Conservation (phyloP, 2,113 vertebrate species). For the Mirounga angustirostris region DNA sequence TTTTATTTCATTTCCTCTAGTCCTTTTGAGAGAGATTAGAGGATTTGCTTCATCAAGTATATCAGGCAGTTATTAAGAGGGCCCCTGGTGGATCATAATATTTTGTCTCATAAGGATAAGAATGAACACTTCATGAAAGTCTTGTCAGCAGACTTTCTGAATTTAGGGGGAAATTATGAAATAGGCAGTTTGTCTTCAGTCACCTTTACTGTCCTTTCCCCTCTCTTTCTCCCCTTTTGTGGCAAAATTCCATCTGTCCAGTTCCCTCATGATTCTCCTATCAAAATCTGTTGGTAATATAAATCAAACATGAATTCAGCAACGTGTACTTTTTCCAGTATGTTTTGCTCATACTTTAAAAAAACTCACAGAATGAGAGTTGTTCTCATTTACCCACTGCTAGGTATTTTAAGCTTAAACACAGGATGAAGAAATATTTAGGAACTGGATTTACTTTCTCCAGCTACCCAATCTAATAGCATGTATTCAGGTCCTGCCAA, state of each 20-base stretch:
- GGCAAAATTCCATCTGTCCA: background rate
- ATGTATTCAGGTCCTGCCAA: background rate
- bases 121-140: slow-evolving; percentile 46
- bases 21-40: slow-evolving; percentile 71
- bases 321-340: background rate
- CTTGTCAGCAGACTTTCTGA: slow-evolving; percentile 52
- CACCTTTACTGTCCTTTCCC: background rate
- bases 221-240: background rate
- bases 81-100: slow-evolving; percentile 37
- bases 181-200: background rate
- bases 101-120: slow-evolving; percentile 48
- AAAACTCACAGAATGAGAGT: background rate
- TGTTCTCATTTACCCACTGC: background rate
- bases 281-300: background rate
- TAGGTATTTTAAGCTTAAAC: background rate
- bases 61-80: slow-evolving; percentile 69
- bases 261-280: background rate
- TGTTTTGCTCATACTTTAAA: background rate
- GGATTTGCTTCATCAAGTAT: slow-evolving; percentile 73
- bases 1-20: slow-evolving; percentile 65
- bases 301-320: background rate
- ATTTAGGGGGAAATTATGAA: slow-evolving; percentile 23
- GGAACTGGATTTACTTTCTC: background rate
- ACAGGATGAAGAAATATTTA: background rate
- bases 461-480: background rate